A percentile compares a stretch with the other conserved stretches of the same genome.
Conservation (phyloP, 2,888 invertebrate species). For the Aphodius sticticus region DNA sequence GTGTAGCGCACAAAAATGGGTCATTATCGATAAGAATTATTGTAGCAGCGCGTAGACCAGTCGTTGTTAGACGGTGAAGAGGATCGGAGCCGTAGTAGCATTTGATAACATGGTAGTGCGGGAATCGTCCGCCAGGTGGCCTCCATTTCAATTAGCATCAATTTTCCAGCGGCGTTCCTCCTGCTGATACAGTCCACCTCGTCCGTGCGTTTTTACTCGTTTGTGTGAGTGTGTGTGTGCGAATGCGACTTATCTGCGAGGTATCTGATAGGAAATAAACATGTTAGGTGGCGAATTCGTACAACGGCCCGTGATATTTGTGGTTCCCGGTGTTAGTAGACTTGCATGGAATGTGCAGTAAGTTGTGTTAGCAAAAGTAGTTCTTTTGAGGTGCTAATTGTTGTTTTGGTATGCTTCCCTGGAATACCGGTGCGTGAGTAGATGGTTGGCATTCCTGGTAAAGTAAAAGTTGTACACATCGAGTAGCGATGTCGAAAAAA, state of each 20-base stretch:
- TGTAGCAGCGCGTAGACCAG: background rate
- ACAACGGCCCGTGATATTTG: background rate
- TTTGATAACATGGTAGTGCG: background rate
- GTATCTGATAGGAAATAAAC: background rate
- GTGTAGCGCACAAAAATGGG: background rate
- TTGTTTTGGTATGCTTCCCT: background rate
- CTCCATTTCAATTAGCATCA: background rate
- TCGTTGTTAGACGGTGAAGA: background rate
- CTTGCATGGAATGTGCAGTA: background rate
- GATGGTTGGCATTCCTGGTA: background rate
- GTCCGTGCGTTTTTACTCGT: background rate
- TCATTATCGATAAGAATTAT: conserved; percentile 4
- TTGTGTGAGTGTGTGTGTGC: background rate
- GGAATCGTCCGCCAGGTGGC: background rate
- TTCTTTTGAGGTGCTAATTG: background rate
- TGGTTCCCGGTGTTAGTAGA: background rate
- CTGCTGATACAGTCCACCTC: background rate
- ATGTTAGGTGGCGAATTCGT: background rate
- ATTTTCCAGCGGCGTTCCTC: background rate
- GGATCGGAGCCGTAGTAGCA: background rate
- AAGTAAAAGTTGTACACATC: background rate
- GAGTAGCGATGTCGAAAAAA: background rate
- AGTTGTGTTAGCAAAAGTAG: background rate
- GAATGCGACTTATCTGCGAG: background rate
- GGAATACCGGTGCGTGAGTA: background rate